These are phyloP conservation scores for Dipus sagitta DNA, from an alignment of 2,797 vertebrate species.

Conservation along the genomic window DNA sequence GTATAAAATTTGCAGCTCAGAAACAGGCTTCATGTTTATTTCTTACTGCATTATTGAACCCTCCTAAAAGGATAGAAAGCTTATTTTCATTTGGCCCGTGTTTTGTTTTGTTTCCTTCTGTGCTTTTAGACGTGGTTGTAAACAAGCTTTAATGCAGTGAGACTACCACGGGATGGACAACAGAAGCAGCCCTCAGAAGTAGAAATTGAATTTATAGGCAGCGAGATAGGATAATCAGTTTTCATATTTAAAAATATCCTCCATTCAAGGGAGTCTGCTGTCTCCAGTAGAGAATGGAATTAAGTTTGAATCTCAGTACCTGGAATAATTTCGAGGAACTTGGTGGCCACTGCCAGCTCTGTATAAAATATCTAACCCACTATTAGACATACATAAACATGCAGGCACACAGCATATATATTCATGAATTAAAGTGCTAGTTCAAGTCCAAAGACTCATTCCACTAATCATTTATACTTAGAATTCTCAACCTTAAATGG, in stretches of 20 bases:
- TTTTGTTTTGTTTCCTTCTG: constrained; percentile 4
- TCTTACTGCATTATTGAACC: constrained; percentile 4
- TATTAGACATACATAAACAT: background rate
- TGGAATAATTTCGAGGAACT: constrained; percentile 80
- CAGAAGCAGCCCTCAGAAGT: constrained; percentile 81
- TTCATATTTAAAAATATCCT: constrained; percentile 84
- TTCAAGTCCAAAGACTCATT: constrained; percentile 53
- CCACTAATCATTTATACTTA: constrained; percentile 77
- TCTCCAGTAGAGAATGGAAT: constrained; percentile 81
- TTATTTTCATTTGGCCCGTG: constrained; percentile 37
- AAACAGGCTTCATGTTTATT: background rate
- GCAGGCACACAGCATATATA: background rate
- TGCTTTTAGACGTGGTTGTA: constrained; percentile 64
- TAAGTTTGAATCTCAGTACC: constrained; percentile 82
- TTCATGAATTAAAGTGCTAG: constrained; percentile 60
- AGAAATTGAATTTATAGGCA: constrained; percentile 87
- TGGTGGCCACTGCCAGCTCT: constrained; percentile 31
- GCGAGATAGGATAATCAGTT: constrained; percentile 85
- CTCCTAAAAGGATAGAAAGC: constrained; percentile 7
- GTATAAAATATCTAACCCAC: constrained; percentile 1
- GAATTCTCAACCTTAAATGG: constrained; percentile 81
- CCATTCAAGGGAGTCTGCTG: constrained; percentile 81
- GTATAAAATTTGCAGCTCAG: background rate
- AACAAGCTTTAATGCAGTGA: constrained; percentile 81
- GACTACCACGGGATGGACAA: constrained; percentile 77